Conservation (phyloP, 2,888 invertebrate genomes). For the Helleia helle region DNA sequence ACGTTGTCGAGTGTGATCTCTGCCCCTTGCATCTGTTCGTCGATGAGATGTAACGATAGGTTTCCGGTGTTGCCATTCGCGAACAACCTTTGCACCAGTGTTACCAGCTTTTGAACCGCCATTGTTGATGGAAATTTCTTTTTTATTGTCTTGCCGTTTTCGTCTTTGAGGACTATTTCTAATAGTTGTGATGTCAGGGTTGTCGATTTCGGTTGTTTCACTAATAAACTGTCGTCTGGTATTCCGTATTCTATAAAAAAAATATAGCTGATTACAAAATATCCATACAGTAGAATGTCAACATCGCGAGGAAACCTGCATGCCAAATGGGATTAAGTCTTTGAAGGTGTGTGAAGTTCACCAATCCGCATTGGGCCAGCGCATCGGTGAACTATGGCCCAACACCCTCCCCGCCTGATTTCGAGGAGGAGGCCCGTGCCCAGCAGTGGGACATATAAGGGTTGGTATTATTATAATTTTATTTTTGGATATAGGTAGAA, state of each 20-base stretch:
- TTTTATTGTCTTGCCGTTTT: conserved; percentile 72
- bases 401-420: no score
- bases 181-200: conserved; percentile 82
- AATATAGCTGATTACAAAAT: no score
- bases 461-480: no score
- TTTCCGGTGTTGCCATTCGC: conserved; percentile 51
- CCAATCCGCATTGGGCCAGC: no score
- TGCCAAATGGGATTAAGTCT: no score
- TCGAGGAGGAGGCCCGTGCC: no score
- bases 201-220: conserved; percentile 58
- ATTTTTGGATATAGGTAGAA: no score
- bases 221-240: conserved; percentile 83
- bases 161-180: conserved; percentile 65
- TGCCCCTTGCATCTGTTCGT: conserved; percentile 75
- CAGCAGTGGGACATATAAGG: no score
- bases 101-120: conserved; percentile 87
- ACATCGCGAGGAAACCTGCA: no score
- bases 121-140: conserved; percentile 86
- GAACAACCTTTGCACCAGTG: conserved; percentile 85
- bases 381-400: no score
- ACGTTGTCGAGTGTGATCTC: conserved; percentile 86
- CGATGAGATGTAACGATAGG: conserved; percentile 65
- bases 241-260: conserved; percentile 82
- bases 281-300: no score
- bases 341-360: no score